phyloP scores from a whole-genome alignment of 2,888 invertebrate genomes.

The Tridacna gigas region DNA sequence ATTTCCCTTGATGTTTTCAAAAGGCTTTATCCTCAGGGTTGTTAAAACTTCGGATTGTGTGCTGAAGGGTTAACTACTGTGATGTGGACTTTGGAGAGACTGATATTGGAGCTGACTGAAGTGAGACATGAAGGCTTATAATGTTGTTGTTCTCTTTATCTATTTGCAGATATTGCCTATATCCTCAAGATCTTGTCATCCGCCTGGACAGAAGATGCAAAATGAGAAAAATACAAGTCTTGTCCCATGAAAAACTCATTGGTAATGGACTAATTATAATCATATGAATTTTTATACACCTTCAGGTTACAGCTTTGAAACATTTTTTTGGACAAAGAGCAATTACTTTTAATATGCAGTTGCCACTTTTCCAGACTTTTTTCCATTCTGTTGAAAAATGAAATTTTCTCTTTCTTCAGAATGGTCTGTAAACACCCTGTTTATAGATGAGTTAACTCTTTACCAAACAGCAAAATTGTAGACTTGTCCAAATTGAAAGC shows the following conservation, averaged over 20 bases:
- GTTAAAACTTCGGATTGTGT: background rate
- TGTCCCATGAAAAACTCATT: conserved; percentile 97
- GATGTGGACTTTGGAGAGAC: background rate
- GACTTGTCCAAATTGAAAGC: too few species aligned
- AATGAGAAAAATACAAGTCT: conserved; percentile 94
- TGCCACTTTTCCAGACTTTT: background rate
- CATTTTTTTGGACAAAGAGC: too few species aligned
- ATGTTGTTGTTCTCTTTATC: background rate
- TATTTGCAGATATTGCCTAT: conserved; percentile 87
- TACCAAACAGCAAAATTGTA: background rate
- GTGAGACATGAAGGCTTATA: background rate
- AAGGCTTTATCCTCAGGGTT: background rate
- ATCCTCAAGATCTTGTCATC: conserved; percentile 95
- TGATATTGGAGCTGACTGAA: background rate
- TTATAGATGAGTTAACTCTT: background rate
- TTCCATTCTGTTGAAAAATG: background rate
- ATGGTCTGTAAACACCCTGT: background rate
- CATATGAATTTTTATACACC: background rate
- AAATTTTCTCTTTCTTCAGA: background rate
- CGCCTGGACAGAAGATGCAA: conserved; percentile 91
- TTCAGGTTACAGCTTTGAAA: too few species aligned
- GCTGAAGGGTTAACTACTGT: background rate
- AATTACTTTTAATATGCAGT: background rate
- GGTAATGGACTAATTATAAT: conserved; percentile 88
- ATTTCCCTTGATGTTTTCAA: background rate